Conservation (phyloP, 2,113 vertebrate genomes). For the Probosciger aterrimus region DNA sequence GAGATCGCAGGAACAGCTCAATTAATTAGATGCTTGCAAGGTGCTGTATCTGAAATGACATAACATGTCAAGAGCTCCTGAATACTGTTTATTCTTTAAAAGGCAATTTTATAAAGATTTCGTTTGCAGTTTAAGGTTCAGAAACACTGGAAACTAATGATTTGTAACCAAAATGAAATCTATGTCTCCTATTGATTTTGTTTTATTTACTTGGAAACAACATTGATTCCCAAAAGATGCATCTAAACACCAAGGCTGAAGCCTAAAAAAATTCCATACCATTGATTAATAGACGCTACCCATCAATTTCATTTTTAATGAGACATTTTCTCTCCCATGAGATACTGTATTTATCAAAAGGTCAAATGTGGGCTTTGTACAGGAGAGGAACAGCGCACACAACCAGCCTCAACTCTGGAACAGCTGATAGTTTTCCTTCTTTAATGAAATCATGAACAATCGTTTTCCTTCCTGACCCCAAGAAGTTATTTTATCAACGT, state of each 20-base stretch:
- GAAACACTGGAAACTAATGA: constrained; percentile 68
- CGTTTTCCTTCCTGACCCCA: neutral
- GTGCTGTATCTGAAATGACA: neutral
- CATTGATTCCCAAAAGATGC: constrained; percentile 74
- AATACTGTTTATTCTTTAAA: constrained; percentile 44
- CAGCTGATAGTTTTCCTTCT: neutral
- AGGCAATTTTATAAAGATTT: constrained; percentile 31
- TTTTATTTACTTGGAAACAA: constrained; percentile 77
- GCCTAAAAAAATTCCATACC: constrained; percentile 60
- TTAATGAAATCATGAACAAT: neutral
- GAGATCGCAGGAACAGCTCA: neutral
- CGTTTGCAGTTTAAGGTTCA: constrained; percentile 50
- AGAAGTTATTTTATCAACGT: neutral
- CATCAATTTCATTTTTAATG: constrained; percentile 75
- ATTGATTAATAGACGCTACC: constrained; percentile 71
- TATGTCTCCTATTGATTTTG: constrained; percentile 72
- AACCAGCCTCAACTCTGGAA: neutral
- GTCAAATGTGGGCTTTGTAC: constrained; percentile 38
- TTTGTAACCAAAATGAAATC: constrained; percentile 71
- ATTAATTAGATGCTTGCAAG: neutral
- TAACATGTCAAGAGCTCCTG: neutral
- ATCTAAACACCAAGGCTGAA: constrained; percentile 47
- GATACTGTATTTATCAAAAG: constrained; percentile 29
- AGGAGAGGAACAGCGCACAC: neutral
- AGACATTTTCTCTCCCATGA: constrained; percentile 53